Base-by-base conservation (phyloP, 2,888 invertebrate genomes). In the Platypus cylindrus region DNA sequence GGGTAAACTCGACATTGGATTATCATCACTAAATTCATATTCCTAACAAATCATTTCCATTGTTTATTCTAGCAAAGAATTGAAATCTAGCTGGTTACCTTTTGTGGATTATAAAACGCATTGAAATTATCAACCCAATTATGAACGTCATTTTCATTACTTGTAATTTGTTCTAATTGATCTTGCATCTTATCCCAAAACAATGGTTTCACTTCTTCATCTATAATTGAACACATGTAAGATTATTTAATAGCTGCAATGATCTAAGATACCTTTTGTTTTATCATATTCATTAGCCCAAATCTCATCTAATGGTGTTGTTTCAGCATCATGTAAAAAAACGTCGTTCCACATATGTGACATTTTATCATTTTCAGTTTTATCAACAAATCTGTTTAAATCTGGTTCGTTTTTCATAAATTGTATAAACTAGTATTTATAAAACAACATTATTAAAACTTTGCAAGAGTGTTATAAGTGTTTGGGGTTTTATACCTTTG, bases 351-450 rank as follows among this genome's bases (percentile, higher is more conserved):
- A 70, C 15, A 60, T 57, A 23, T 60, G 50, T 3, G 59, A 60
- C 56, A 60, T 63, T 52, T 47, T 47, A 41, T 55, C 56, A 31
- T 65, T 64, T 38, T 60, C 49, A 40, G 49, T 52, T 47, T 49
- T 70, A 41, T 60, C 60, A 41, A 72, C 69, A 27, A 77, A 56
- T 45, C 78, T 75, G 25, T 75, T 76, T 50, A 9, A 9, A n/a
- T 76, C 72, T 54, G 77, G 76, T 38, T 82, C 73, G 62, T 75
- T 76, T 52, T 76, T 74, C 75, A 87, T 84, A 55, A 85, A 86
- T 52, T 76, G 78, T 78, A 85, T 79, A 53, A 87, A 86, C 69
- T 84, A 69, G 37, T n/a, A n/a, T n/a, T n/a, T n/a, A n/a, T n/a
- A n/a, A n/a, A n/a, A n/a, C n/a, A n/a, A n/a, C n/a, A n/a, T n/a